Evolutionary conservation across 2,888 invertebrate genomes (phyloP), one percentile per base, ranked within the genome.

Genomic region (Mycalesis mineus): DNA sequence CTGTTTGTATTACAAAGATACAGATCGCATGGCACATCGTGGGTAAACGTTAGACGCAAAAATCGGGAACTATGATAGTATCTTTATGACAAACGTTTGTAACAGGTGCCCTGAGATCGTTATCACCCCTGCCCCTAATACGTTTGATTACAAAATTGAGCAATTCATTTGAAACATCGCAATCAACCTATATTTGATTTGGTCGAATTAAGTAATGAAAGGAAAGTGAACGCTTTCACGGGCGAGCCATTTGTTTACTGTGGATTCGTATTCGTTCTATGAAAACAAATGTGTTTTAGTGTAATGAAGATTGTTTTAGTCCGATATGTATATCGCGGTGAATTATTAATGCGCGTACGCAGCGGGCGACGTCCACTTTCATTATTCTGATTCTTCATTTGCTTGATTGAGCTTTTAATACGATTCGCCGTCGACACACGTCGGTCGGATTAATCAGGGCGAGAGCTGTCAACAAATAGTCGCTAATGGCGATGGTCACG

Each of bases 381-480:
- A 88, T 89, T 88, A 89, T 87, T 82, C 84, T 84, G 88, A 88
- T 88, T 89, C 88, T 84, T 86, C 89, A 89, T 89, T 89, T 89
- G 77, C 81, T 88, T 89, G 89, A 89, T 89, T 88, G 84, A 88
- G 88, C 88, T 88, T 89, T 89, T 88, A 89, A 88, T 88, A 82
- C 80, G 83, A 85, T 85, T 86, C 78, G 80, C 84, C 83, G 85
- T 82, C 85, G 79, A 77, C 82, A 77, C 78, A 77, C 76, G 77
- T 73, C 42, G 15, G 15, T 67, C 67, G 81, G 80, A 84, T 85
- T 88, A 87, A 86, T 87, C 85, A 82, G 75, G 68, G 77, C 77
- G 75, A 81, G 80, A 77, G 79, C 75, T 79, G 84, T 80, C 82
- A 77, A 83, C 85, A 80, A 80, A 83, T 77, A 80, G 69, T 67